Base-by-base conservation (phyloP, 2,113 vertebrate genomes). In the Aegotheles bennettii region DNA sequence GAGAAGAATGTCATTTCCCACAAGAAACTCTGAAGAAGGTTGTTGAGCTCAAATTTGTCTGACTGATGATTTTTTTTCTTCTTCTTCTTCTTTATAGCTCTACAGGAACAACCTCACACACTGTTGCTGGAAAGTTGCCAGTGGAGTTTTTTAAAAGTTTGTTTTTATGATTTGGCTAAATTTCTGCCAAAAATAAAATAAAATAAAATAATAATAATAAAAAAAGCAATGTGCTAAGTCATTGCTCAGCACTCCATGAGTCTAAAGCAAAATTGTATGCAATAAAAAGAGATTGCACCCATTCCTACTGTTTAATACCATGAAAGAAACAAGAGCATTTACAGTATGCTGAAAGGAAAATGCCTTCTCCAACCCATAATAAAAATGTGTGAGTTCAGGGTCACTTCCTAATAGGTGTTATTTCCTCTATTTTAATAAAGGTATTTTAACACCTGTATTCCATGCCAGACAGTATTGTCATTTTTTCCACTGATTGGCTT, bases 391-490 rank as follows among this genome's bases (percentile, higher is more conserved):
- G 97, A 94, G 92, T 96, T 97, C 36, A 71, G 89, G 95, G 95
- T 97, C 95, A 97, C 94, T 97, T 98, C 96, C 94, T 98, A 97
- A 97, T 96, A 97, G 96, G 96, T 95, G 94, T 84, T 96, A 97
- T 94, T 98, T 98, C 97, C 96, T 96, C 91, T 93, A 67, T 97
- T 97, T 97, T 96, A 97, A 97, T 97, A 96, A 97, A 98, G 92
- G 89, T 96, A 95, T 97, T 98, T 97, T 97, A 97, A 94, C 95
- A 97, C 97, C 95, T 97, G 83, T 96, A 93, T 93, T 95, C 77
- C 47, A 50, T 96, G 96, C 95, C 96, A 98, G 95, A 95, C 56
- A 87, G 29, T 81, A 97, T 96, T 97, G 96, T 97, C 90, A 97
- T 96, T 96, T 98, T 98, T 97, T 96, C 97, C 97, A 96, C 83